Conservation (phyloP, 2,888 invertebrate species). For the Ichneumon xanthorius region DNA sequence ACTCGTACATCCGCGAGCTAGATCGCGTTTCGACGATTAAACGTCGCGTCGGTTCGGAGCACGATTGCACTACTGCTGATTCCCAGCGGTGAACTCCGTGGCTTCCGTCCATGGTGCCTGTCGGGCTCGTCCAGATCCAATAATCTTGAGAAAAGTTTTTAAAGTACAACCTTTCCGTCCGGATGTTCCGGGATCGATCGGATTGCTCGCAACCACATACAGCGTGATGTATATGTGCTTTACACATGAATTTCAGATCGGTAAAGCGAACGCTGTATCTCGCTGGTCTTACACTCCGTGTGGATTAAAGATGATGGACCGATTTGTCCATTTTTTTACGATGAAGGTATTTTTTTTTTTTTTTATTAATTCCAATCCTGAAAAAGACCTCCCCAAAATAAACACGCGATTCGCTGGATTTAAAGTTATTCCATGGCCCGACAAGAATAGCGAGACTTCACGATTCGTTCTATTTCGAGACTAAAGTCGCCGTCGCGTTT, state of each 20-base stretch:
- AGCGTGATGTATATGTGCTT: not conserved
- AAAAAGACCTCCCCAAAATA: too few relatives aligned
- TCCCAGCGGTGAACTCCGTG: slow-evolving; percentile 16
- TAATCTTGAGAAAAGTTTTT: not conserved
- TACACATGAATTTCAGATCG: too few relatives aligned
- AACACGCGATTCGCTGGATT: too few relatives aligned
- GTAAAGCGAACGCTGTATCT: too few relatives aligned
- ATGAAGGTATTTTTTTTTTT: too few relatives aligned
- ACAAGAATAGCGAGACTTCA: too few relatives aligned
- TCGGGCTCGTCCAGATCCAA: not conserved
- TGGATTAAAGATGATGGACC: too few relatives aligned
- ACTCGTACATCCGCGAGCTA: not conserved
- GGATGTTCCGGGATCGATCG: not conserved
- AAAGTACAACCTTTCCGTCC: not conserved
- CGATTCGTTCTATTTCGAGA: too few relatives aligned
- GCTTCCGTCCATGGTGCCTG: not conserved
- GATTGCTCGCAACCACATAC: not conserved
- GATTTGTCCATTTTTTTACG: too few relatives aligned
- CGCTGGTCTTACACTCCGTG: too few relatives aligned
- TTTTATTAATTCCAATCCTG: too few relatives aligned
- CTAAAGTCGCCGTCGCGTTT: not conserved
- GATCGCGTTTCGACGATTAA: slow-evolving; percentile 30
- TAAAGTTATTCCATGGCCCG: too few relatives aligned
- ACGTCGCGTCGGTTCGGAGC: slow-evolving; percentile 7
- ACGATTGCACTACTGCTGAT: not conserved